Evolutionary conservation across 1,140 invertebrate species (phyloP), one percentile per base, ranked within the genome.

Genomic region (Maconellicoccus hirsutus): DNA sequence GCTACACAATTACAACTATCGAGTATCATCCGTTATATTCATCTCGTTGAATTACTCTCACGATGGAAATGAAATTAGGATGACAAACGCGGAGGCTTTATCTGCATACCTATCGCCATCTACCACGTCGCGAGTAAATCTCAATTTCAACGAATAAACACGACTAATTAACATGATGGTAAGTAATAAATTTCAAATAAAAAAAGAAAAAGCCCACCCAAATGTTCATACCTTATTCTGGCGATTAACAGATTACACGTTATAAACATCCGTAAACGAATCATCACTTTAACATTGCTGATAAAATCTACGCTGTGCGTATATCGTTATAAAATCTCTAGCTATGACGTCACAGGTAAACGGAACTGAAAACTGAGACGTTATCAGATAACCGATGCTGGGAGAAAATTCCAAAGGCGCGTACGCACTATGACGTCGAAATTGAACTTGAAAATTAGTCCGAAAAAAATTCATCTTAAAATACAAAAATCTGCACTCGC

Each of bases 251-350:
- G 42, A 52, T 52, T 52, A 52, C 42, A 52, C n/a, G n/a, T 19
- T 52, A 52, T 52, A 52, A 52, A 52, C 42, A 52, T 52, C 42
- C 42, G 42, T 52, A 52, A 52, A 52, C 42, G 42, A 52, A 52
- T 52, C 10, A 19, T 52, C 42, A 16, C 42, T 52, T 52, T 16
- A 16, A 52, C 42, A 14, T 14, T 52, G 10, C 42, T 52, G 42
- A 52, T 52, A 52, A 52, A 52, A 52, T 52, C 42, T 14, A 52
- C 42, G 10, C 10, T 7, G 33, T 14, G 12, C 12, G 42, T 52
- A 52, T 52, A 52, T 52, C 42, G 29, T 4, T 3, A 8, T 6
- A 52, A 52, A 52, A 52, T 52, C 42, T 52, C n/a, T 8, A 52
- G 6, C n/a, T 16, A 52, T 52, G 42, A 52, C 42, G 42, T 52